A percentile compares a stretch with the other conserved stretches of the same genome.
Evolutionary conservation across 2,113 vertebrate species (phyloP).

Genomic region (Mastomys natalensis): DNA sequence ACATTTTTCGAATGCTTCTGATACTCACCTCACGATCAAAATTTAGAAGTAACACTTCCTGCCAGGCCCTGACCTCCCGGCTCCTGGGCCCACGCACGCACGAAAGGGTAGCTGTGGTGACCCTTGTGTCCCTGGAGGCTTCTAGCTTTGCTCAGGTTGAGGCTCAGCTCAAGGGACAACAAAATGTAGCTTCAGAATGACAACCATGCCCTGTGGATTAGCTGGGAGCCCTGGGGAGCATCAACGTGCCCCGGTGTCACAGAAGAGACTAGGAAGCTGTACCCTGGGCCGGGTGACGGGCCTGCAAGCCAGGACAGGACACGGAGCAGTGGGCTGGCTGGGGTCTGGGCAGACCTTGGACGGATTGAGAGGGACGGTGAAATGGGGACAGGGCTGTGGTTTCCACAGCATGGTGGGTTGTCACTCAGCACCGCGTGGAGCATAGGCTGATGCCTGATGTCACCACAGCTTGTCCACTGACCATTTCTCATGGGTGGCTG

Average conservation of each 20-base stretch:
- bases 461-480: background rate
- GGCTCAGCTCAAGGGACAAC: background rate
- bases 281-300: background rate
- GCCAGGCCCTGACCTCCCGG: background rate
- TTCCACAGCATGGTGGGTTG: background rate
- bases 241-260: fast-evolving
- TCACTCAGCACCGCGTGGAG: background rate
- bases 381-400: background rate
- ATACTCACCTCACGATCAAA: constrained; percentile 26
- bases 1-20: background rate
- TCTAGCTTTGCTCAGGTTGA: background rate
- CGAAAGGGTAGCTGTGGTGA: too few species aligned
- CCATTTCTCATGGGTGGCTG: background rate
- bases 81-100: too few species aligned
- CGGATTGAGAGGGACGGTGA: background rate
- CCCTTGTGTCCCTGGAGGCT: background rate
- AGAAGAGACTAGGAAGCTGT: background rate
- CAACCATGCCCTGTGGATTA: constrained; percentile 18
- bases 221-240: background rate
- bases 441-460: background rate
- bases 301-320: constrained; percentile 1
- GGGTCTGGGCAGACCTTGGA: background rate
- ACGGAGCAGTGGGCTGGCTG: background rate
- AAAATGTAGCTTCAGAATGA: background rate
- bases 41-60: background rate